Evolutionary conservation across 1,140 invertebrate genomes (phyloP).

Genomic region (Bombus waltoni): DNA sequence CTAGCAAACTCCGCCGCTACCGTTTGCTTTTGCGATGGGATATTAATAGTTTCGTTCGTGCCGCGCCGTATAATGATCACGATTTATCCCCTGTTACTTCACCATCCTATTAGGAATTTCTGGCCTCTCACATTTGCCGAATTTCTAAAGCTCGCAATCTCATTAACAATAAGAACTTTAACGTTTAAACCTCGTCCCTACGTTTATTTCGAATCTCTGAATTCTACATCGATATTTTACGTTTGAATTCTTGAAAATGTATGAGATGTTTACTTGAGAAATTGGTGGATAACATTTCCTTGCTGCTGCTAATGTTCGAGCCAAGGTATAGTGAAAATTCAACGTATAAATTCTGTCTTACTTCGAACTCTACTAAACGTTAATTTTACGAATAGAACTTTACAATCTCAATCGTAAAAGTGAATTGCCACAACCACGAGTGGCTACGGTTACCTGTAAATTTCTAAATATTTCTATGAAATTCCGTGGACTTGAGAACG

Average conservation of each 20-base stretch:
- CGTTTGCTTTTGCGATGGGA: conserved; percentile 23
- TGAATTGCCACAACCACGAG: too few relatives aligned
- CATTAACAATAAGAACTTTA: background rate
- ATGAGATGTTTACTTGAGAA: too few relatives aligned
- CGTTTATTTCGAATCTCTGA: background rate
- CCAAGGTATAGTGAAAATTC: too few relatives aligned
- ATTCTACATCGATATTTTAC: background rate
- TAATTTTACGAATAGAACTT: too few relatives aligned
- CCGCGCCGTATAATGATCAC: conserved; percentile 22
- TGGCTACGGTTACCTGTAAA: background rate
- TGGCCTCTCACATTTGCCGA: background rate
- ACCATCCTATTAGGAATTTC: conserved; percentile 25
- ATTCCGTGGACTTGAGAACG: background rate
- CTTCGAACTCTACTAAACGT: too few relatives aligned
- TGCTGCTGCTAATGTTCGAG: too few relatives aligned
- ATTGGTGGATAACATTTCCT: too few relatives aligned
- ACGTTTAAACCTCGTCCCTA: too few relatives aligned
- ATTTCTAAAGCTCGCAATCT: background rate
- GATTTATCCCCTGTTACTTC: conserved; percentile 32
- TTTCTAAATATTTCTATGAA: background rate
- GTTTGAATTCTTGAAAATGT: too few relatives aligned
- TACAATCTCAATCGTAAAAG: too few relatives aligned
- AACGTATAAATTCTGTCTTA: too few relatives aligned
- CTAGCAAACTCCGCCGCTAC: conserved; percentile 13
- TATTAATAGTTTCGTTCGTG: conserved; percentile 49